Evolutionary conservation across 2,888 invertebrate genomes (phyloP).

Genomic region (Brachycybe producta): DNA sequence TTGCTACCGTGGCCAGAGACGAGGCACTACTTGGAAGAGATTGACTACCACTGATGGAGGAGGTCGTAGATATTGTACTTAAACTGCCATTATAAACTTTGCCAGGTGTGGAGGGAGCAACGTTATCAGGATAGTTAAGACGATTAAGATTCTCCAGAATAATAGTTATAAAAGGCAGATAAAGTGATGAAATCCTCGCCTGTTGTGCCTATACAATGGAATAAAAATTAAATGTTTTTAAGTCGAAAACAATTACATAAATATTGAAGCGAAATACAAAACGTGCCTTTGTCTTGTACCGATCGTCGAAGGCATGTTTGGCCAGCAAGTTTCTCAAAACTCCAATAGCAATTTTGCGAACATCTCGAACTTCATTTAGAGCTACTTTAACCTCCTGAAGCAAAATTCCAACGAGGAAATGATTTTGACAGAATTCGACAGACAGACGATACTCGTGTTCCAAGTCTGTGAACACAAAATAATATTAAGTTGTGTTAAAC

Average conservation of each 20-base stretch:
- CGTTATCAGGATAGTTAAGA: constrained; percentile 35
- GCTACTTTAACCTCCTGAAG: constrained; percentile 78
- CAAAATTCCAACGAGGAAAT: constrained; percentile 77
- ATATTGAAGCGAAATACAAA: not conserved
- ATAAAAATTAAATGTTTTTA: not conserved
- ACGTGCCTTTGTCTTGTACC: constrained; percentile 70
- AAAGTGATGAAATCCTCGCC: constrained; percentile 72
- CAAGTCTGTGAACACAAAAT: constrained; percentile 26
- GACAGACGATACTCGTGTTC: constrained; percentile 41
- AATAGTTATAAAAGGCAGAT: constrained; percentile 79
- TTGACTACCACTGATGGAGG: not conserved
- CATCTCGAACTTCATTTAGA: constrained; percentile 68
- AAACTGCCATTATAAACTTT: constrained; percentile 28
- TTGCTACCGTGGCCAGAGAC: constrained; percentile 39
- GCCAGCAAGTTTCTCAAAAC: constrained; percentile 74
- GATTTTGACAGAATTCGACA: constrained; percentile 77
- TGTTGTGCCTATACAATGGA: constrained; percentile 47
- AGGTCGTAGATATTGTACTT: constrained; percentile 45
- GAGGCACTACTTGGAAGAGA: constrained; percentile 31
- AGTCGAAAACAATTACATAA: not conserved
- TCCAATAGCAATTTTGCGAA: constrained; percentile 63
- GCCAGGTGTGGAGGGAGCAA: constrained; percentile 25
- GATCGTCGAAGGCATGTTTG: constrained; percentile 86
- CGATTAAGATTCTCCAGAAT: constrained; percentile 76
- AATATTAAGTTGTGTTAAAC: no score